phyloP scores from a whole-genome alignment of 2,113 vertebrate genomes.

The Campylomormyrus tamandua region DNA sequence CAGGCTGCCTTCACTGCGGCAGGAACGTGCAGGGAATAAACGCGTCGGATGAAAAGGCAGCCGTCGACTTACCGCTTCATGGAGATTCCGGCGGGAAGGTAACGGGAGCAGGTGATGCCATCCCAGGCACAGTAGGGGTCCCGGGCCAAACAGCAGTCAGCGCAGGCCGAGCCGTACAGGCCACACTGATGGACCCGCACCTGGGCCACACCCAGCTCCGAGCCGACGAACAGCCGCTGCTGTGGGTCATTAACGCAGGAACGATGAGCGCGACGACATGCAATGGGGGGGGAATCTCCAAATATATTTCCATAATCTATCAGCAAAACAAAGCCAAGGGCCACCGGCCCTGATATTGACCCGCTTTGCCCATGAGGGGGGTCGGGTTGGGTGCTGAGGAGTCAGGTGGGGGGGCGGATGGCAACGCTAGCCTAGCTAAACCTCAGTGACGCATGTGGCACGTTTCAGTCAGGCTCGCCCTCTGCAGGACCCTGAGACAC shows the following conservation, averaged over 20 bases:
- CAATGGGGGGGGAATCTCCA: background rate
- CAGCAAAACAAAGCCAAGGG: background rate
- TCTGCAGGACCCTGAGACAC: background rate
- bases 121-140: constrained; percentile 98
- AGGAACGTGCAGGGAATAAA: background rate
- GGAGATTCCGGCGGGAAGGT: constrained; percentile 72
- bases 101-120: constrained; percentile 84
- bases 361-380: background rate
- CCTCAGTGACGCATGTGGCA: background rate
- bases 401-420: background rate
- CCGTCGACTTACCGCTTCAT: constrained; percentile 73
- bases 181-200: constrained; percentile 86
- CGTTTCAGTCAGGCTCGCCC: background rate
- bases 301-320: background rate
- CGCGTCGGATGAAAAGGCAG: background rate
- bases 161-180: constrained; percentile 86
- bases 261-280: background rate
- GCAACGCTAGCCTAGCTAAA: background rate
- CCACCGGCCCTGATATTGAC: background rate
- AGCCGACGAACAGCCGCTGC: constrained; percentile 91
- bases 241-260: constrained; percentile 37
- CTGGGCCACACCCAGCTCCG: constrained; percentile 73
- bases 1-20: background rate
- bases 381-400: background rate
- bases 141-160: constrained; percentile 89